Evolutionary conservation across 2,113 vertebrate genomes (phyloP).

Genomic region (Siphamia tubifer): DNA sequence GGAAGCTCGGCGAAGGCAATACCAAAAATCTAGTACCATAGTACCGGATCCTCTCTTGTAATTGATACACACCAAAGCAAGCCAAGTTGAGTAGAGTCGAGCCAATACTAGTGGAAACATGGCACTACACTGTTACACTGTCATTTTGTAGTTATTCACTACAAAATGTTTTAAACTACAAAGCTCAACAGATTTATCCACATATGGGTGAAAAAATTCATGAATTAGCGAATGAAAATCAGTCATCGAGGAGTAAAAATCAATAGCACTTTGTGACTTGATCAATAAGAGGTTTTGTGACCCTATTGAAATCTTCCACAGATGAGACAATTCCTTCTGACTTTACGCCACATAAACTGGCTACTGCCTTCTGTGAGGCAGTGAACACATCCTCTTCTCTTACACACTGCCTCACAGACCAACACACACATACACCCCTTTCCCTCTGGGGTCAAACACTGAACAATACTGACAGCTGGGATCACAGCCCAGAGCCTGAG

Average conservation of each 20-base stretch:
- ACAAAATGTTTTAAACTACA: not conserved
- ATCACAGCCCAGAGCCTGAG: conserved; percentile 78
- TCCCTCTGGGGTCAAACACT: conserved; percentile 83
- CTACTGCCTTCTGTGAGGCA: conserved; percentile 56
- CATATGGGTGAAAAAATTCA: not conserved
- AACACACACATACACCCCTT: conserved; percentile 57
- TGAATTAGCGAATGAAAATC: not conserved
- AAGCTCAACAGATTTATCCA: not conserved
- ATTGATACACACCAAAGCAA: no score
- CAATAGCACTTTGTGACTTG: conserved; percentile 36
- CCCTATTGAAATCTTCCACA: conserved; percentile 48
- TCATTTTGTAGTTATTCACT: not conserved
- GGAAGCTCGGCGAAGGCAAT: no score
- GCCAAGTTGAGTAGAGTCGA: no score
- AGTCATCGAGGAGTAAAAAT: conserved; percentile 26
- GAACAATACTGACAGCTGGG: conserved; percentile 96
- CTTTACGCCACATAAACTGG: conserved; percentile 65
- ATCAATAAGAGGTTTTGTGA: conserved; percentile 38
- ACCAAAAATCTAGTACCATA: no score
- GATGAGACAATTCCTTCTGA: conserved; percentile 58
- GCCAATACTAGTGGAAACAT: no score
- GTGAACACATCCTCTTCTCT: conserved; percentile 58
- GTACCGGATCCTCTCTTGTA: no score
- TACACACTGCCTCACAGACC: not conserved
- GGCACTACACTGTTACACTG: no score